These are phyloP conservation scores for Montipora foliosa DNA, from an alignment of 64 coral and sea anemone genomes.

Conservation along the genomic window DNA sequence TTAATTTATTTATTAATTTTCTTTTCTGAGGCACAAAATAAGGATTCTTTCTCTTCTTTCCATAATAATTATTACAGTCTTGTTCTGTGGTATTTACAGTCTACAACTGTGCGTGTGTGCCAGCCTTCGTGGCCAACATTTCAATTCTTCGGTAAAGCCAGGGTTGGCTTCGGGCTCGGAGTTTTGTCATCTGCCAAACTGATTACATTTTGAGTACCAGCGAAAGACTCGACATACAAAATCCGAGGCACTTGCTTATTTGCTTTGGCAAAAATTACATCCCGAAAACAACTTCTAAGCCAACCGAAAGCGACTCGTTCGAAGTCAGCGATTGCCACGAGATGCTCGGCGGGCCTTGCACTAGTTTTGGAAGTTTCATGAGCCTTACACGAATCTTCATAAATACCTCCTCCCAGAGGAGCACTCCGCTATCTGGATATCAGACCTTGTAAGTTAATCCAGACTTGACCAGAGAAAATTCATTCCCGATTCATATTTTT, in stretches of 20 bases:
- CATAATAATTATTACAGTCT: too few relatives aligned
- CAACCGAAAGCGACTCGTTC: background rate
- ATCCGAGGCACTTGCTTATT: background rate
- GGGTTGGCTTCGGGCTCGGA: background rate
- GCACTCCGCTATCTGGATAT: background rate
- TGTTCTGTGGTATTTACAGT: too few relatives aligned
- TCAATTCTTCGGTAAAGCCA: too few relatives aligned
- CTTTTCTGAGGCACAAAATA: too few relatives aligned
- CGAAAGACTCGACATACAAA: slow-evolving; percentile 3
- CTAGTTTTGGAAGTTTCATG: too few relatives aligned
- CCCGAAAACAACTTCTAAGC: background rate
- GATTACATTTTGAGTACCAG: background rate
- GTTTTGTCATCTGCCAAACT: background rate
- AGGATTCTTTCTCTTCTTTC: too few relatives aligned
- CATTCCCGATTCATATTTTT: background rate
- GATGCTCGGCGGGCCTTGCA: too few relatives aligned
- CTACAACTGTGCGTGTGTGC: too few relatives aligned
- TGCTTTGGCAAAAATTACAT: slow-evolving; percentile 2
- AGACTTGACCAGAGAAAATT: slow-evolving; percentile 18
- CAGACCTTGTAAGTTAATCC: background rate
- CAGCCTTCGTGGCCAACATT: too few relatives aligned
- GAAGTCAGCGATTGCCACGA: background rate
- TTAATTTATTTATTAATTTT: too few relatives aligned
- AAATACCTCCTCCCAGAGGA: too few relatives aligned
- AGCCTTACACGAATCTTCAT: too few relatives aligned